A percentile compares a stretch with the other conserved stretches of the same genome.
These are phyloP conservation scores for Dioctria rufipes DNA, from an alignment of 2,888 invertebrate genomes.

Conservation along the genomic window DNA sequence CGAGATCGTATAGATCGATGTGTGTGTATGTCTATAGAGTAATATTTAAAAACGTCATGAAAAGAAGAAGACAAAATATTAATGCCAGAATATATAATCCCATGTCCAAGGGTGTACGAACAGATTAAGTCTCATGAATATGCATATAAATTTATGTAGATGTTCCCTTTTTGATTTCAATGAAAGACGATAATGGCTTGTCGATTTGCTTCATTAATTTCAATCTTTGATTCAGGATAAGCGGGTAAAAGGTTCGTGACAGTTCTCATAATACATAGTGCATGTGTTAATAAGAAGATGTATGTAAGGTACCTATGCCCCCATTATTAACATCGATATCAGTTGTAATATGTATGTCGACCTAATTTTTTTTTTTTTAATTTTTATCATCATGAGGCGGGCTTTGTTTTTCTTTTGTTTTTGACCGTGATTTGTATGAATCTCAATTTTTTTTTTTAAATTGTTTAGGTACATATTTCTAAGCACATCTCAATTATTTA, in stretches of 20 bases:
- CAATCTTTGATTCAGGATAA: slow-evolving; percentile 15
- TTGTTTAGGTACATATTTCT: too few relatives aligned
- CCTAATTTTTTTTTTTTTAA: too few relatives aligned
- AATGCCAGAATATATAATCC: background rate
- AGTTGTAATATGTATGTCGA: too few relatives aligned
- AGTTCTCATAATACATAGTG: background rate
- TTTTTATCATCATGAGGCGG: too few relatives aligned
- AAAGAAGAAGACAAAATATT: background rate
- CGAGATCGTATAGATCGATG: background rate
- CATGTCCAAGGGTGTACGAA: slow-evolving; percentile 7
- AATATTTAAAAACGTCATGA: slow-evolving; percentile 8
- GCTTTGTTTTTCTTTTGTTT: too few relatives aligned
- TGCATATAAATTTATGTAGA: background rate
- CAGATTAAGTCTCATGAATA: background rate
- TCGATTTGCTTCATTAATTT: slow-evolving; percentile 43
- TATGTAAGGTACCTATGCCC: too few relatives aligned
- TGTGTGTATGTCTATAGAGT: background rate
- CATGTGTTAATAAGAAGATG: background rate
- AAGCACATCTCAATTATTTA: too few relatives aligned
- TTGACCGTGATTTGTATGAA: too few relatives aligned
- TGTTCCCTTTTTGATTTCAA: slow-evolving; percentile 6
- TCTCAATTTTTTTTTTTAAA: too few relatives aligned
- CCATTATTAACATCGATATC: too few relatives aligned
- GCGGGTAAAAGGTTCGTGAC: slow-evolving; percentile 36
- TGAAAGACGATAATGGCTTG: slow-evolving; percentile 22